Evolutionary conservation across 2,888 invertebrate genomes (phyloP).

Genomic region (Idaea aversata): DNA sequence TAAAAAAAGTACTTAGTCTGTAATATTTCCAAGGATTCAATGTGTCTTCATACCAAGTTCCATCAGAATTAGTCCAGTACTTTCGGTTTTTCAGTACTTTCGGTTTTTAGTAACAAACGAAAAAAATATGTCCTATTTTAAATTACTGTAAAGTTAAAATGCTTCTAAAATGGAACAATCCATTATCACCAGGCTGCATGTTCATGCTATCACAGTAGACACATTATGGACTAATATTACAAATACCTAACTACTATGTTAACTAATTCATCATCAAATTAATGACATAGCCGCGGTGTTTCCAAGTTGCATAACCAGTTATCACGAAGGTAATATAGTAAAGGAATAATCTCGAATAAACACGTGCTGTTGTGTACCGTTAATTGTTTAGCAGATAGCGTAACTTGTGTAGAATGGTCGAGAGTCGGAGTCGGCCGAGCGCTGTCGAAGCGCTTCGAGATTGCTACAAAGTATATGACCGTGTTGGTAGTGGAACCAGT

Average conservation of each 20-base stretch:
- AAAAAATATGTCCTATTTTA: too few relatives aligned
- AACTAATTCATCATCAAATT: not conserved
- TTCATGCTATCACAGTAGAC: not conserved
- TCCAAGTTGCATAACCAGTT: not conserved
- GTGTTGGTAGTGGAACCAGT: not conserved
- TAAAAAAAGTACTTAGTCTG: too few relatives aligned
- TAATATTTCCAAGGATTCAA: too few relatives aligned
- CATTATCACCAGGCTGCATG: not conserved
- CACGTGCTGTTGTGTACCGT: not conserved
- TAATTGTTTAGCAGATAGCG: constrained; percentile 1
- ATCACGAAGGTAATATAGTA: not conserved
- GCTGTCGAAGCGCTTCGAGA: constrained; percentile 2
- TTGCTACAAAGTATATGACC: constrained; percentile 6
- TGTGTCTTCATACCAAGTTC: too few relatives aligned
- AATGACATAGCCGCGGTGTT: not conserved
- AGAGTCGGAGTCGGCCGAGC: constrained; percentile 1
- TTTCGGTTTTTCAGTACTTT: too few relatives aligned
- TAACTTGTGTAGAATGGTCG: constrained; percentile 13
- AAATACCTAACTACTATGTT: not conserved
- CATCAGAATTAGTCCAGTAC: too few relatives aligned
- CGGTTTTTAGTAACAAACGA: too few relatives aligned
- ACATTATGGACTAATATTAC: not conserved
- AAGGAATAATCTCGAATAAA: not conserved
- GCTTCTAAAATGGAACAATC: too few relatives aligned
- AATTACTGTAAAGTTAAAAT: too few relatives aligned